Percentiles rank a stretch among this genome's conserved stretches.
phyloP scores from a whole-genome alignment of 2,888 invertebrate species.

The Epinotia demarniana region DNA sequence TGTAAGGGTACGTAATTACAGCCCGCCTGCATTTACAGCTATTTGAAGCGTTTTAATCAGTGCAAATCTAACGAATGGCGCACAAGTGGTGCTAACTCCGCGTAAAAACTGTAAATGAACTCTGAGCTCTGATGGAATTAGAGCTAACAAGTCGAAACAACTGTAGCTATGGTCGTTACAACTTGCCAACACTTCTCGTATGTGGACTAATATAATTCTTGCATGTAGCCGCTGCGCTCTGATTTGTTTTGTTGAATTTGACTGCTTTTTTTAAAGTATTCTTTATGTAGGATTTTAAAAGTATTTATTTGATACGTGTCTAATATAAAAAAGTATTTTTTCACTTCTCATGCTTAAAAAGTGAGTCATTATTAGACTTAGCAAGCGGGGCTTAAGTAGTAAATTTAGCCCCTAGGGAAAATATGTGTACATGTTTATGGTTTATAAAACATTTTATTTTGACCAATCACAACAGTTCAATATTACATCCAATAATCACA shows the following conservation, averaged over 20 bases:
- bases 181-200: constrained; percentile 58
- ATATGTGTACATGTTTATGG: no score
- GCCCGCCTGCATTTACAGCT: constrained; percentile 46
- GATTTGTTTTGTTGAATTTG: neutral
- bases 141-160: constrained; percentile 62
- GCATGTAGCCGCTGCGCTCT: constrained; percentile 15
- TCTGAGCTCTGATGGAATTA: constrained; percentile 59
- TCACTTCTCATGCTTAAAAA: no score
- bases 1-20: constrained; percentile 32
- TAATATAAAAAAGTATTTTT: no score
- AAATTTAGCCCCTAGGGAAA: no score
- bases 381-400: no score
- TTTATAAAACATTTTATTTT: no score
- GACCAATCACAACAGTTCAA: no score
- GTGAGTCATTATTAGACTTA: no score
- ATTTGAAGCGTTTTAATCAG: constrained; percentile 48
- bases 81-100: constrained; percentile 43
- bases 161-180: constrained; percentile 50
- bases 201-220: constrained; percentile 36
- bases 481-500: no score
- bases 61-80: constrained; percentile 46
- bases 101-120: constrained; percentile 46
- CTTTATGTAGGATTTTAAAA: neutral
- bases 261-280: neutral
- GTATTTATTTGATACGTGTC: no score